Evolutionary conservation across 2,113 vertebrate species (phyloP).

Genomic region (Leptosomus discolor): DNA sequence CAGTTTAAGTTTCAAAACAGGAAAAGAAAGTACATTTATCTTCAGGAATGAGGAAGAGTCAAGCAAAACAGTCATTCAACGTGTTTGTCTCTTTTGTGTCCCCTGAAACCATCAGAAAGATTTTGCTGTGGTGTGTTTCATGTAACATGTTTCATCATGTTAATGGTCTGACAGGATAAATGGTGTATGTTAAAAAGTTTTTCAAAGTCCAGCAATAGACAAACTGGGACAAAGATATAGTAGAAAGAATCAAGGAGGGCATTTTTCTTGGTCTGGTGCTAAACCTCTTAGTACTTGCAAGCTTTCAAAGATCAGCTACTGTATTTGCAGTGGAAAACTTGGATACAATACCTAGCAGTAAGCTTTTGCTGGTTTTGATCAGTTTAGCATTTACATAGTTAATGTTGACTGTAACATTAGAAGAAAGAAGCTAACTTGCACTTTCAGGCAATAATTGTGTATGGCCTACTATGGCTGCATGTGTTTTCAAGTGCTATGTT

Average conservation of each 20-base stretch:
- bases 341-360: background rate
- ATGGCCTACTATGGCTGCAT: constrained; percentile 13
- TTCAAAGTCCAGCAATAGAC: background rate
- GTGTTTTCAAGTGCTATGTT: constrained; percentile 46
- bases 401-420: constrained; percentile 4
- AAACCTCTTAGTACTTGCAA: constrained; percentile 6
- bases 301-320: background rate
- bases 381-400: constrained; percentile 21
- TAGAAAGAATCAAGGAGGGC: background rate
- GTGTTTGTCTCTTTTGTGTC: background rate
- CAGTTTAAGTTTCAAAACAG: constrained; percentile 14
- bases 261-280: background rate
- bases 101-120: background rate
- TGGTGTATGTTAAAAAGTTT: background rate
- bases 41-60: background rate
- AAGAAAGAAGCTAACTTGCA: constrained; percentile 2
- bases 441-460: constrained; percentile 34
- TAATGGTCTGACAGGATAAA: background rate
- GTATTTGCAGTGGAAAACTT: background rate
- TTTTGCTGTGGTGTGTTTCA: constrained; percentile 13
- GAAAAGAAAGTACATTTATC: background rate
- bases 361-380: constrained; percentile 10
- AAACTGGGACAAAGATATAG: background rate
- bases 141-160: background rate
- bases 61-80: background rate